phyloP scores from a whole-genome alignment of 2,113 vertebrate species.

The Centropristis striata region DNA sequence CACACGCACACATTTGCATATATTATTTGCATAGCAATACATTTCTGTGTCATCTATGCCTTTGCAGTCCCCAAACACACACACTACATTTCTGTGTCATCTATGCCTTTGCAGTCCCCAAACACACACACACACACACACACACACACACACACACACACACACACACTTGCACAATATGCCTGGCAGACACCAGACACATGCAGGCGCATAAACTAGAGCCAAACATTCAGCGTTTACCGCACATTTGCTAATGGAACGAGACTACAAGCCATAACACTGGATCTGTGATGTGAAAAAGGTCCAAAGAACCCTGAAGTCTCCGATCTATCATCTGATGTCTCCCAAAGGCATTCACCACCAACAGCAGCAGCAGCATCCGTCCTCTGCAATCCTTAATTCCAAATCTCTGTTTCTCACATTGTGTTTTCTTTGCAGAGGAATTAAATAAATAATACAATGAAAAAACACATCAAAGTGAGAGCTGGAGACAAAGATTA shows the following conservation, averaged over 20 bases:
- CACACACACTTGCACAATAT: background rate
- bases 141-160: background rate
- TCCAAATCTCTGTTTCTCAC: slow-evolving; percentile 62
- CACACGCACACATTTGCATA: slow-evolving; percentile 45
- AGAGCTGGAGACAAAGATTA: slow-evolving; percentile 69
- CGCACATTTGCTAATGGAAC: slow-evolving; percentile 42
- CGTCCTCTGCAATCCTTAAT: slow-evolving; percentile 29
- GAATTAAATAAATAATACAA: slow-evolving; percentile 57
- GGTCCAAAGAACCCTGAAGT: slow-evolving; percentile 43
- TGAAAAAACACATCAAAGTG: slow-evolving; percentile 68
- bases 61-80: slow-evolving; percentile 10
- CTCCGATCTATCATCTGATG: slow-evolving; percentile 56
- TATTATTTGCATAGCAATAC: slow-evolving; percentile 43
- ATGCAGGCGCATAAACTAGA: slow-evolving; percentile 22
- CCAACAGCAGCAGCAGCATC: slow-evolving; percentile 11
- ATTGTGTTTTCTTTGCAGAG: slow-evolving; percentile 54
- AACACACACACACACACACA: background rate
- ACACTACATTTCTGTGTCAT: slow-evolving; percentile 38
- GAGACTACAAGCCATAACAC: slow-evolving; percentile 41
- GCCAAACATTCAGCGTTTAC: slow-evolving; percentile 18
- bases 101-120: slow-evolving; percentile 22
- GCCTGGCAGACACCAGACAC: slow-evolving; percentile 17
- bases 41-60: slow-evolving; percentile 42
- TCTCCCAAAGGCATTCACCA: slow-evolving; percentile 36
- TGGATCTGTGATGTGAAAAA: slow-evolving; percentile 32